Base-by-base conservation (phyloP, 2,113 vertebrate genomes). In the Terrapene triunguis region DNA sequence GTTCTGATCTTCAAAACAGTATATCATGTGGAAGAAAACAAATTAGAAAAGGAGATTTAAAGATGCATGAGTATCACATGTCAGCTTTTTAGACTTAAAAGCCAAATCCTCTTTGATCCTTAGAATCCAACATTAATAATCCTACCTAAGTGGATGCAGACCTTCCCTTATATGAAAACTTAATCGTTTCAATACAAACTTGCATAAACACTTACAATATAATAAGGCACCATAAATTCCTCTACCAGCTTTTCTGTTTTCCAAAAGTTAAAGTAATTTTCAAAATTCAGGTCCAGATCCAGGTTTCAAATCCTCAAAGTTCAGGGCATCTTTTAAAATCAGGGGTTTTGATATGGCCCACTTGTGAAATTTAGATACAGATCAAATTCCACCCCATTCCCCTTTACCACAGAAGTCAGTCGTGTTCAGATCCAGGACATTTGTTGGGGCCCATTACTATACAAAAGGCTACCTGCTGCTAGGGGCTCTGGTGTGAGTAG, bases 31-130 rank as follows among this genome's bases (percentile, higher is more conserved):
- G 27, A 89, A 42, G 82, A 87, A 91, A 85, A 91, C 35, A 80
- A 92, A 1, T 25, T 88, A 16, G 65, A 32, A 92, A 54, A 54
- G 80, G n/a, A 47, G 42, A 84, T 92, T 94, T 92, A 93, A 92
- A 96, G 78, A 76, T 76, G n/a, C 17, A 32, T n/a, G 24, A 88
- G 82, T n/a, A 32, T 72, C 4, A 92, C 21, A 69, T 5, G 38
- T 87, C 89, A 4, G 80, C 83, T n/a, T 81, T 82, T 82, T 82
- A 85, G 42, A 53, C 32, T 9, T 74, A 38, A 78, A 89, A 91
- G 55, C 76, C 48, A 89, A 88, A 88, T 54, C 48, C 16, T 51
- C 54, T 96, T 87, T 96, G 74, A 94, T 90, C 57, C 24, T 12
- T 38, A 42, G 16, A 24, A 32, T 80, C n/a, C 82, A 95, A 84